phyloP scores from a whole-genome alignment of 2,113 vertebrate genomes.

The Corydoras maculifer region DNA sequence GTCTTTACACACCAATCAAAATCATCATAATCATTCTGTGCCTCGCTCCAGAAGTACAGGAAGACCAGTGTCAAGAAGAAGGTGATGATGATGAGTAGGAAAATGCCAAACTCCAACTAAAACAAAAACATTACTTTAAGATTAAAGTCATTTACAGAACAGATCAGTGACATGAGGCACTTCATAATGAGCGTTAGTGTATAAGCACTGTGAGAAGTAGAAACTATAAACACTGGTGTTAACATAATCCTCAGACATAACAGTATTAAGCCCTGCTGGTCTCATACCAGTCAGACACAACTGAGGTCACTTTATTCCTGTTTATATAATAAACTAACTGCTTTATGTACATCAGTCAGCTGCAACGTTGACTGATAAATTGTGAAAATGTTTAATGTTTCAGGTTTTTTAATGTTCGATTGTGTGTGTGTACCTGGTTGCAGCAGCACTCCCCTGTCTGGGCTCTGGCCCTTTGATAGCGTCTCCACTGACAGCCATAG shows the following conservation, averaged over 20 bases:
- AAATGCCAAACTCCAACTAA: constrained; percentile 70
- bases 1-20: constrained; percentile 80
- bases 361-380: too few species aligned
- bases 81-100: constrained; percentile 66
- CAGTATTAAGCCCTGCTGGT: too few species aligned
- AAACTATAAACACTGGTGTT: too few species aligned
- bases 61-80: constrained; percentile 76
- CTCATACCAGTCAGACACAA: too few species aligned
- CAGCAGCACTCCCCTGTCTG: constrained; percentile 82
- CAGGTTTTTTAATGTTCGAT: too few species aligned
- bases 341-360: too few species aligned
- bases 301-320: too few species aligned
- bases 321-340: too few species aligned
- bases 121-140: constrained; percentile 5
- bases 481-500: constrained; percentile 82
- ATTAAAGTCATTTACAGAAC: neutral
- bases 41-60: constrained; percentile 80
- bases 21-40: constrained; percentile 83
- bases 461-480: constrained; percentile 67
- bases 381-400: too few species aligned
- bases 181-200: too few species aligned
- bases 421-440: constrained; percentile 37
- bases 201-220: too few species aligned
- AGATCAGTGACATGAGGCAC: neutral
- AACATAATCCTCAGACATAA: too few species aligned